These are phyloP conservation scores for Mustelus asterias DNA, from an alignment of 2,113 vertebrate genomes.

Conservation along the genomic window DNA sequence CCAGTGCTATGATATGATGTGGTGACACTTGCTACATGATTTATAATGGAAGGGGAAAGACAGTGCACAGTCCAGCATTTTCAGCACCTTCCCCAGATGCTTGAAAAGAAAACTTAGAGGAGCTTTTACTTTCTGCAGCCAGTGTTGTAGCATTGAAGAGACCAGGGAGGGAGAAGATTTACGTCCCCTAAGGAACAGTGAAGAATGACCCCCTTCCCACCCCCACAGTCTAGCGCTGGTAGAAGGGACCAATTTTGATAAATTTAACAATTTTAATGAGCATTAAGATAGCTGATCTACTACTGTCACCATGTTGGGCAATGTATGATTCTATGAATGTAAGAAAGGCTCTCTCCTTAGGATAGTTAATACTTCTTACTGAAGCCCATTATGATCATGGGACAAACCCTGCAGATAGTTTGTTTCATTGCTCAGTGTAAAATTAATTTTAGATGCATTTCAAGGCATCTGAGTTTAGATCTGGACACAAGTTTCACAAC, in stretches of 20 bases:
- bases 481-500: background rate
- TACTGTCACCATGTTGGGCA: slow-evolving; percentile 9
- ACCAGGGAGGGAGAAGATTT: background rate
- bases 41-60: slow-evolving; percentile 3
- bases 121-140: background rate
- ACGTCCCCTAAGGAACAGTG: background rate
- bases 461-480: background rate
- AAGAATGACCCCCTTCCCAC: background rate
- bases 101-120: background rate
- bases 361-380: background rate
- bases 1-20: background rate
- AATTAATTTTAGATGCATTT: background rate
- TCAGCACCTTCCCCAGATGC: background rate
- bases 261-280: slow-evolving; percentile 28
- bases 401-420: background rate
- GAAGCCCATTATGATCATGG: background rate
- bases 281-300: background rate
- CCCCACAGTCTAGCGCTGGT: background rate
- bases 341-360: background rate
- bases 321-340: no score
- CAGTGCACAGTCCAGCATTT: slow-evolving; percentile 27
- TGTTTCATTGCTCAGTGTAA: background rate
- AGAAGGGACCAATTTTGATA: no score
- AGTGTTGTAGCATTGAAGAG: background rate
- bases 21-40: slow-evolving; percentile 17